phyloP scores from a whole-genome alignment of 2,888 invertebrate genomes.

The Pterostichus madidus region DNA sequence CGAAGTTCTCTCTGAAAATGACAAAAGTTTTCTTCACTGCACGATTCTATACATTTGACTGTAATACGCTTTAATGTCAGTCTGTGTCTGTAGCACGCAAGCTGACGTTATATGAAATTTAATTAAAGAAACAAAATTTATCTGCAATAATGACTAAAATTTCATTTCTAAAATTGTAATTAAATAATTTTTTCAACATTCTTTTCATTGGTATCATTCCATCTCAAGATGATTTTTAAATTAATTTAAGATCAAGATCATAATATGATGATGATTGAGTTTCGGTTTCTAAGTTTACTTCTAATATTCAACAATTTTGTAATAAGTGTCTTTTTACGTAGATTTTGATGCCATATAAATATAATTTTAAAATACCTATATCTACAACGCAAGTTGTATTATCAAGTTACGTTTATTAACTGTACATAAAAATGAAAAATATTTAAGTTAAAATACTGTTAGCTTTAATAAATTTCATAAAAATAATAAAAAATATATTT shows the following conservation, averaged over 20 bases:
- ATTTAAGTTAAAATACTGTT: too few species aligned
- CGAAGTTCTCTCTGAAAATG: slow-evolving; percentile 9
- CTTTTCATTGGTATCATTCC: slow-evolving; percentile 25
- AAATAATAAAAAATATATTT: too few species aligned
- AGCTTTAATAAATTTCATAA: too few species aligned
- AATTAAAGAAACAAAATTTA: slow-evolving; percentile 57
- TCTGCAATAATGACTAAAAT: slow-evolving; percentile 41
- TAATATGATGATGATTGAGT: too few species aligned
- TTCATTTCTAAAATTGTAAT: slow-evolving; percentile 59
- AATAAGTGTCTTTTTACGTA: too few species aligned
- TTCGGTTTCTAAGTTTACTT: too few species aligned
- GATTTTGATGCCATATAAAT: too few species aligned
- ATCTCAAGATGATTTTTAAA: background rate
- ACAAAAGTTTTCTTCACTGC: slow-evolving; percentile 43
- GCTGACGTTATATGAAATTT: slow-evolving; percentile 61
- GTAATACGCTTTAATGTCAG: slow-evolving; percentile 47
- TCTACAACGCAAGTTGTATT: too few species aligned
- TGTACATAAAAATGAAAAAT: too few species aligned
- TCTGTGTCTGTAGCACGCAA: slow-evolving; percentile 45
- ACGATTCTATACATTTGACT: slow-evolving; percentile 30
- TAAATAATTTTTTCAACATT: slow-evolving; percentile 50
- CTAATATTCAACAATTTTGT: too few species aligned
- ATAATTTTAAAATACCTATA: too few species aligned
- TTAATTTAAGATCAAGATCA: background rate
- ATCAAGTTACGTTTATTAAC: too few species aligned